Evolutionary conservation across 1,140 invertebrate genomes (phyloP).

Genomic region (Melanaphis sacchari): DNA sequence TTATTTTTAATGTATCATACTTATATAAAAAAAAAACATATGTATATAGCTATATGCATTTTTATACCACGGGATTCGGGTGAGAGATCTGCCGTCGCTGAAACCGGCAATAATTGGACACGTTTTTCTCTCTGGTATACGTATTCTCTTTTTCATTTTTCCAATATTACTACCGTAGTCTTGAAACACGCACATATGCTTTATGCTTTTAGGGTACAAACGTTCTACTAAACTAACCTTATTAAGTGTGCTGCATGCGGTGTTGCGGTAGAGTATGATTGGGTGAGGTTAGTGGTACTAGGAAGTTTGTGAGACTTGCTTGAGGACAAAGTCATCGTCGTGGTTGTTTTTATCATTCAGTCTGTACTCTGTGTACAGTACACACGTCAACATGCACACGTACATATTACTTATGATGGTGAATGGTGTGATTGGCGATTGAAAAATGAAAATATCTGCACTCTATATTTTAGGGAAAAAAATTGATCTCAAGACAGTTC

Average conservation of each 20-base stretch:
- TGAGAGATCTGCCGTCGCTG: not conserved
- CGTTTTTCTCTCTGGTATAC: not conserved
- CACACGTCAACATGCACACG: not conserved
- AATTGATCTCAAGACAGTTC: not conserved
- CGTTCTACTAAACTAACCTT: slow-evolving; percentile 8
- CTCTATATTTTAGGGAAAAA: not conserved
- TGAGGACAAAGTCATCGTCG: not conserved
- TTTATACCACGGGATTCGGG: not conserved
- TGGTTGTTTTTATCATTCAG: not conserved
- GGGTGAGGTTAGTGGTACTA: not conserved
- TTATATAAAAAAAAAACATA: not conserved
- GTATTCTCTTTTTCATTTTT: slow-evolving; percentile 11
- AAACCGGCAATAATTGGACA: slow-evolving; percentile 19
- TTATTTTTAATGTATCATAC: not conserved
- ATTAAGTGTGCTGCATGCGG: not conserved
- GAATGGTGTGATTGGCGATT: not conserved
- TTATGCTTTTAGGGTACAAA: slow-evolving; percentile 22
- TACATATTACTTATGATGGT: not conserved
- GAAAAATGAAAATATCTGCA: not conserved
- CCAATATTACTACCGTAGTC: not conserved
- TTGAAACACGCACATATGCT: not conserved
- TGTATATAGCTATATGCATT: not conserved
- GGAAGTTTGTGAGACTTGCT: not conserved
- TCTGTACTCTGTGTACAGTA: no score
- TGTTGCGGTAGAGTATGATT: not conserved